Percentiles rank a stretch among this genome's conserved stretches.
These are phyloP conservation scores for Actinernus sp. DNA, from an alignment of 92 coral and sea anemone genomes.

Conservation along the genomic window DNA sequence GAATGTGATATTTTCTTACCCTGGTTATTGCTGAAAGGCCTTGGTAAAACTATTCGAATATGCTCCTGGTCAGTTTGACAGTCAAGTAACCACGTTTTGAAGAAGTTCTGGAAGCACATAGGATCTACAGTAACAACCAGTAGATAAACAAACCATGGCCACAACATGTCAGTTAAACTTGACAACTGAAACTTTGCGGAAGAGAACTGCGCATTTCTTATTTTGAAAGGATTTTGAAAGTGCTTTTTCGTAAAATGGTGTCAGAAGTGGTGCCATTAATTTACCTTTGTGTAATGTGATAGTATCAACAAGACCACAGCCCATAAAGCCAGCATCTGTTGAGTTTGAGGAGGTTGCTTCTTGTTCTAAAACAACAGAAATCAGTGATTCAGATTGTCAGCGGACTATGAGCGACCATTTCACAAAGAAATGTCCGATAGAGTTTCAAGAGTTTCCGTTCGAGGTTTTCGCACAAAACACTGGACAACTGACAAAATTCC, in stretches of 20 bases:
- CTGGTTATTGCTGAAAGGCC: conserved; percentile 47
- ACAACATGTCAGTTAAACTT: too few species aligned
- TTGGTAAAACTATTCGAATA: conserved; percentile 75
- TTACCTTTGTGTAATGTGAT: conserved; percentile 83
- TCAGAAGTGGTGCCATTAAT: not conserved
- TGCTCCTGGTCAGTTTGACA: conserved; percentile 92
- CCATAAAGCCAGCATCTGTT: conserved; percentile 53
- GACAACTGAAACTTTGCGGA: too few species aligned
- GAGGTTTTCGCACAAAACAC: too few species aligned
- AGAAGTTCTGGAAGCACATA: conserved; percentile 78
- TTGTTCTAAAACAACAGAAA: conserved; percentile 12
- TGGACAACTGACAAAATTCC: too few species aligned
- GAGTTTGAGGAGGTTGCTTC: conserved; percentile 64
- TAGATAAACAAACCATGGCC: too few species aligned
- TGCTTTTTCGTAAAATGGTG: too few species aligned
- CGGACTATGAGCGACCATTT: not conserved
- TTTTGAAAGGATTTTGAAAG: too few species aligned
- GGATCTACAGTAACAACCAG: too few species aligned
- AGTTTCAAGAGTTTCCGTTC: too few species aligned
- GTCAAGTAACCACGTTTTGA: conserved; percentile 92
- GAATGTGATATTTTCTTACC: too few species aligned
- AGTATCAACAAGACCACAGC: conserved; percentile 86
- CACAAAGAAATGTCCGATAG: too few species aligned
- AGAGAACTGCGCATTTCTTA: too few species aligned
- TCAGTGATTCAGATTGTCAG: not conserved